phyloP scores from a whole-genome alignment of 1,140 invertebrate species.

The Drosophila kohkoa region DNA sequence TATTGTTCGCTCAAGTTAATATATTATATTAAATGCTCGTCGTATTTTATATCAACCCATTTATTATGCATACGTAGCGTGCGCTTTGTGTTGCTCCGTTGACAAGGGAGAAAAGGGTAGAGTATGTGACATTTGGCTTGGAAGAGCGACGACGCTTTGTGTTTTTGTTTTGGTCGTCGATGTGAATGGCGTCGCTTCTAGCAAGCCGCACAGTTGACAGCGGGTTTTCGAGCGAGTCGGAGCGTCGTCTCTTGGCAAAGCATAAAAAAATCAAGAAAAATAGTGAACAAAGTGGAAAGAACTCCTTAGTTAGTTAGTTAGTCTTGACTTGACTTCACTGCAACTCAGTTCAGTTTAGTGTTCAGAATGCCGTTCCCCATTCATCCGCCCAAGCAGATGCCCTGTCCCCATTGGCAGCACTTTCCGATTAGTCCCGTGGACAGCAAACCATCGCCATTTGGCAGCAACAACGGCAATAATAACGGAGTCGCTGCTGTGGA shows the following conservation, averaged over 20 bases:
- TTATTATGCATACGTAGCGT: too few species aligned
- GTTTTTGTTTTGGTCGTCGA: slow-evolving; percentile 73
- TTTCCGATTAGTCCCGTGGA: slow-evolving; percentile 76
- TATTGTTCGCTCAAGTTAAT: not conserved
- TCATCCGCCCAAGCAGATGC: slow-evolving; percentile 80
- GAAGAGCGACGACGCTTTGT: slow-evolving; percentile 23
- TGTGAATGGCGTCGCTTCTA: slow-evolving; percentile 61
- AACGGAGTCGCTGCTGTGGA: not conserved
- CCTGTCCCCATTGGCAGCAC: slow-evolving; percentile 81
- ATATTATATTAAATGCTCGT: too few species aligned
- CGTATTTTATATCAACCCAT: too few species aligned
- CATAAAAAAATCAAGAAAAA: not conserved
- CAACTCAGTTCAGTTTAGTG: not conserved
- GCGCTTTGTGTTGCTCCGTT: not conserved
- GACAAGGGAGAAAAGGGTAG: slow-evolving; percentile 1
- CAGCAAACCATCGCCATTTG: slow-evolving; percentile 64
- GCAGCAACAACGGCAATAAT: slow-evolving; percentile 47
- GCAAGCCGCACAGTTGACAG: slow-evolving; percentile 67
- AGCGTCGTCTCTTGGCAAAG: slow-evolving; percentile 25
- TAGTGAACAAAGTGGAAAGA: too few species aligned
- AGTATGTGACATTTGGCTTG: slow-evolving; percentile 11
- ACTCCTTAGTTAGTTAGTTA: not conserved
- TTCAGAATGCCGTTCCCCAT: slow-evolving; percentile 76
- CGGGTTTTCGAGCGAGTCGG: slow-evolving; percentile 58
- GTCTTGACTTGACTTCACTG: not conserved